Evolutionary conservation across 2,888 invertebrate genomes (phyloP).

Genomic region (Drosophila mayaguana): DNA sequence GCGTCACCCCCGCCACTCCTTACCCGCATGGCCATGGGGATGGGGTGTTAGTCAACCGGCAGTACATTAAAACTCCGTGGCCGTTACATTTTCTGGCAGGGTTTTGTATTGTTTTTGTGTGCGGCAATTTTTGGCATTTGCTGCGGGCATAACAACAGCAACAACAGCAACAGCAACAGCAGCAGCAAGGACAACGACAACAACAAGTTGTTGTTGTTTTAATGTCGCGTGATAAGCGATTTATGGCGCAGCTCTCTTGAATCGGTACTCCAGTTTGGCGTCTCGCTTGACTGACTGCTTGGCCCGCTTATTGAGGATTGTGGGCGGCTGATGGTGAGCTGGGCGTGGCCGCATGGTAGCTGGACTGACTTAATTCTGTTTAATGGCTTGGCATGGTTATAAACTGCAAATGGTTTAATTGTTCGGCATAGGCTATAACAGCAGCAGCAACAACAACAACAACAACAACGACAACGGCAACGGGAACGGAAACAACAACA

Average conservation of each 20-base stretch:
- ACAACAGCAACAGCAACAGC: conserved; percentile 29
- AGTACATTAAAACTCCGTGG: conserved; percentile 78
- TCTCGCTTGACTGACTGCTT: conserved; percentile 70
- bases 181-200: conserved; percentile 27
- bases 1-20: background rate
- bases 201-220: conserved; percentile 66
- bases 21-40: background rate
- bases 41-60: conserved; percentile 42
- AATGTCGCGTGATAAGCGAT: conserved; percentile 80
- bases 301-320: conserved; percentile 27
- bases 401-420: conserved; percentile 80
- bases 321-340: conserved; percentile 4
- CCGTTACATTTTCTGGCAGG: conserved; percentile 68
- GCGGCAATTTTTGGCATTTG: conserved; percentile 80
- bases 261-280: conserved; percentile 73
- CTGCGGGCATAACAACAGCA: conserved; percentile 66
- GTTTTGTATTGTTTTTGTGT: conserved; percentile 75
- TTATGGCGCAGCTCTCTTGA: conserved; percentile 77
- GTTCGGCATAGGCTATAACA: conserved; percentile 52
- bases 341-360: conserved; percentile 11
- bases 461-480: background rate
- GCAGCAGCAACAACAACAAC: conserved; percentile 31
- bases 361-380: conserved; percentile 74
- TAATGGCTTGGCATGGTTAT: conserved; percentile 78
- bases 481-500: background rate